These are phyloP conservation scores for Lethenteron camtschaticum DNA, from an alignment of 2,113 vertebrate genomes.

Conservation along the genomic window DNA sequence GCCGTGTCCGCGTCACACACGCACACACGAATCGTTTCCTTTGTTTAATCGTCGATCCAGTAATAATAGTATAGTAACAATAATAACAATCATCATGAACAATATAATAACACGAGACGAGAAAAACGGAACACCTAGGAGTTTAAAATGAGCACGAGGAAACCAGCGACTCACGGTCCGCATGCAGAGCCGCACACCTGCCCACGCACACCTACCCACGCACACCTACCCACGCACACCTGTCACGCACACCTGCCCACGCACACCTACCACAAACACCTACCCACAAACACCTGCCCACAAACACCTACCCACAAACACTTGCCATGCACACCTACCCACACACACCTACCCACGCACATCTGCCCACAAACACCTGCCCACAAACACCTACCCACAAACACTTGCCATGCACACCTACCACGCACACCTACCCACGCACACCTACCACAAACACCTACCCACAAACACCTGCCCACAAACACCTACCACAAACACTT, in stretches of 20 bases:
- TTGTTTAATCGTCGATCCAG: too few relatives aligned
- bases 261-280: neutral
- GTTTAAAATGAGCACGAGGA: too few relatives aligned
- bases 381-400: neutral
- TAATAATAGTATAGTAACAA: too few relatives aligned
- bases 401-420: neutral
- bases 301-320: neutral
- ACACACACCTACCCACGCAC: neutral
- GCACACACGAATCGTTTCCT: too few relatives aligned
- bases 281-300: neutral
- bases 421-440: neutral
- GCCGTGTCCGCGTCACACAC: too few relatives aligned
- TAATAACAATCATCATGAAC: too few relatives aligned
- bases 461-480: neutral
- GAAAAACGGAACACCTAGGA: too few relatives aligned
- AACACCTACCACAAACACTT: neutral
- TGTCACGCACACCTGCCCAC: neutral
- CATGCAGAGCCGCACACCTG: neutral
- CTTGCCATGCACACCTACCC: neutral
- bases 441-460: neutral
- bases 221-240: neutral
- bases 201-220: neutral
- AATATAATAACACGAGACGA: too few relatives aligned
- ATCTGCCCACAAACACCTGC: neutral
- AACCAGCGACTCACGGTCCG: neutral